Percentiles rank a stretch among this genome's conserved stretches.
phyloP scores from a whole-genome alignment of 2,888 invertebrate species.

The Lydus trimaculatus region DNA sequence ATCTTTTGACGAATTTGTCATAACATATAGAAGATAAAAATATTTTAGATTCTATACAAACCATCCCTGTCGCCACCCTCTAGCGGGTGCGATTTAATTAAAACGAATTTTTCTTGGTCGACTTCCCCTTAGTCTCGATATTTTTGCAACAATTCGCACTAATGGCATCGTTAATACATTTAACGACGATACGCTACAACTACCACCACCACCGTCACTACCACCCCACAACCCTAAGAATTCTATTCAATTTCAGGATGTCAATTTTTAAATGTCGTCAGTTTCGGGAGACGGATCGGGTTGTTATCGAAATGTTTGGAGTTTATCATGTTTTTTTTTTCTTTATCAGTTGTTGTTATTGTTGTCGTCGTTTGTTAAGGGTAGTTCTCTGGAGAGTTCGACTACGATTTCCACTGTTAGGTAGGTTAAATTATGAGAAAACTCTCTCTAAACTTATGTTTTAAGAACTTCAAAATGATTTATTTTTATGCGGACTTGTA shows the following conservation, averaged over 20 bases:
- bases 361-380: not conserved
- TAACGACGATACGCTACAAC: not conserved
- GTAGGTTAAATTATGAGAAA: conserved; percentile 28
- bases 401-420: not conserved
- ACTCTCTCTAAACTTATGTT: conserved; percentile 28
- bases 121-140: conserved; percentile 6
- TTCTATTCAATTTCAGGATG: not conserved
- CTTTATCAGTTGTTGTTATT: conserved; percentile 10
- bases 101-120: conserved; percentile 6
- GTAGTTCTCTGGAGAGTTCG: conserved; percentile 14
- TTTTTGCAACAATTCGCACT: conserved; percentile 7
- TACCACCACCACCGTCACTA: not conserved
- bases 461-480: conserved; percentile 20
- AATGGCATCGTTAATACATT: conserved; percentile 8
- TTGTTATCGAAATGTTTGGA: conserved; percentile 31
- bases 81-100: conserved; percentile 1
- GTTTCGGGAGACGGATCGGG: conserved; percentile 21
- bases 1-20: not conserved
- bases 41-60: not conserved
- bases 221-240: not conserved
- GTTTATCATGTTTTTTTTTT: conserved; percentile 36
- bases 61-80: not conserved
- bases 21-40: not conserved
- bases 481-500: conserved; percentile 8
- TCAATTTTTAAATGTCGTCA: conserved; percentile 2